Evolutionary conservation across 2,888 invertebrate genomes (phyloP).

Genomic region (Pilophorus perplexus): DNA sequence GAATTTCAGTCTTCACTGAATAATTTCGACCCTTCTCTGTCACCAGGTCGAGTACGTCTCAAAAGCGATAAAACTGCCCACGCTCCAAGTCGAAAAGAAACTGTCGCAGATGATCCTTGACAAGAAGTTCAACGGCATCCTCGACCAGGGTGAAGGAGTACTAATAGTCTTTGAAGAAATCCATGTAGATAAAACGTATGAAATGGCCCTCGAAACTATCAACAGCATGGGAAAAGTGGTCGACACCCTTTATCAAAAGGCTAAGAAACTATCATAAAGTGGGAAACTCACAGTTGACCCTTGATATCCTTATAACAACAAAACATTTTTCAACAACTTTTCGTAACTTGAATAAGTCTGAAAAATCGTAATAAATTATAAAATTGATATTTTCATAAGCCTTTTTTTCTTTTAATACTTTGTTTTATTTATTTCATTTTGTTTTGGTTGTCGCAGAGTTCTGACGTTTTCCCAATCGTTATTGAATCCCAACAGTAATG

Average conservation of each 20-base stretch:
- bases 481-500: not conserved
- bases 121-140: conserved; percentile 92
- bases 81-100: conserved; percentile 94
- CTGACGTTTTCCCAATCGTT: not conserved
- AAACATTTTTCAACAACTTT: conserved; percentile 31
- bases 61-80: conserved; percentile 82
- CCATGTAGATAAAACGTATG: conserved; percentile 93
- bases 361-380: conserved; percentile 38
- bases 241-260: conserved; percentile 97
- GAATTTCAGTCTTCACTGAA: too few relatives aligned
- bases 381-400: conserved; percentile 36
- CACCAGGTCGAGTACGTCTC: conserved; percentile 74
- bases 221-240: conserved; percentile 99
- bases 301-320: conserved; percentile 10
- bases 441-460: conserved; percentile 1
- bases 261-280: conserved; percentile 74
- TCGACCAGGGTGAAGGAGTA: conserved; percentile 98
- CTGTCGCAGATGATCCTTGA: conserved; percentile 98
- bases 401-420: conserved; percentile 12
- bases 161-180: conserved; percentile 96
- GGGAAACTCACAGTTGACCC: conserved; percentile 6
- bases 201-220: conserved; percentile 94
- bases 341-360: conserved; percentile 39
- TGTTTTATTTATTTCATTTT: not conserved
- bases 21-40: too few relatives aligned